Evolutionary conservation across 2,113 vertebrate genomes (phyloP).

Genomic region (Engraulis encrasicolus): DNA sequence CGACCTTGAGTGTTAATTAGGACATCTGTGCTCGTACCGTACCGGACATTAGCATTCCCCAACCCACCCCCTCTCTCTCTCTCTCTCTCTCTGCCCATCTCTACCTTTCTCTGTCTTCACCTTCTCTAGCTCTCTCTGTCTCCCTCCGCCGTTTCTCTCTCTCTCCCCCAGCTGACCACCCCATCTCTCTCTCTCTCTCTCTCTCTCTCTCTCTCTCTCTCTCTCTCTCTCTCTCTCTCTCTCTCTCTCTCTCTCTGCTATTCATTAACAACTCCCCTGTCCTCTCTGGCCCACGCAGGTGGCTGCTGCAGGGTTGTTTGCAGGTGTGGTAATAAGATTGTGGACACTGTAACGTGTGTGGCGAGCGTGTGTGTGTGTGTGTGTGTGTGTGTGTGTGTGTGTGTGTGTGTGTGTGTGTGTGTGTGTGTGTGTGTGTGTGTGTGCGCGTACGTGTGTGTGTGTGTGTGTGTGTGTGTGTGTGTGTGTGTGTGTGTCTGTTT

Average conservation of each 20-base stretch:
- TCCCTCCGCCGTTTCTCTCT: too few relatives aligned
- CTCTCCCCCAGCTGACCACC: slow-evolving; percentile 38
- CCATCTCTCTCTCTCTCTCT: too few relatives aligned
- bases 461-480: too few relatives aligned
- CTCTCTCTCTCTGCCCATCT: too few relatives aligned
- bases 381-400: slow-evolving; percentile 1
- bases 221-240: too few relatives aligned
- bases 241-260: slow-evolving; percentile 42
- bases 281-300: not conserved
- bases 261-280: slow-evolving; percentile 48
- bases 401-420: slow-evolving; percentile 6
- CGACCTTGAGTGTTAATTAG: slow-evolving; percentile 48
- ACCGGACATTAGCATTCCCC: slow-evolving; percentile 23
- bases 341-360: slow-evolving; percentile 22
- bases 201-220: too few relatives aligned
- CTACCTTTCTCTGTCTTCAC: too few relatives aligned
- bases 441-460: too few relatives aligned
- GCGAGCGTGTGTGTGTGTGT: not conserved
- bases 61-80: too few relatives aligned
- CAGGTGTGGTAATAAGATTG: too few relatives aligned
- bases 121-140: too few relatives aligned
- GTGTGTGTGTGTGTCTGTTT: too few relatives aligned
- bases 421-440: not conserved
- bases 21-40: slow-evolving; percentile 30
- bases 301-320: slow-evolving; percentile 25